Conservation (phyloP, 2,113 vertebrate species). For the Mixornis gularis region DNA sequence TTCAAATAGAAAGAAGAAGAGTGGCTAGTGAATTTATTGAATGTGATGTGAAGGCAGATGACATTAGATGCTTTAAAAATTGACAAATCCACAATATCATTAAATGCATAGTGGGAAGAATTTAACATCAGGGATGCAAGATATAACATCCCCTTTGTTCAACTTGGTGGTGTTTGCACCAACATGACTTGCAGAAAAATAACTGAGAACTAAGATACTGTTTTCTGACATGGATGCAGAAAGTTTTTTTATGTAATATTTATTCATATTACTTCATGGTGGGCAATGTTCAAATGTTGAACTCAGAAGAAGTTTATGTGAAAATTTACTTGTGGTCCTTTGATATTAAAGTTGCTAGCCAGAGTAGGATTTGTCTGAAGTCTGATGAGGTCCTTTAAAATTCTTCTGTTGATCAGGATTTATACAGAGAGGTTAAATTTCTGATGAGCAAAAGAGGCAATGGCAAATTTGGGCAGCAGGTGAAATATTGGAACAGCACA, state of each 20-base stretch:
- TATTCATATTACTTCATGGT: not conserved
- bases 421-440: not conserved
- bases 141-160: not conserved
- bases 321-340: not conserved
- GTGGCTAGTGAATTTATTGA: not conserved
- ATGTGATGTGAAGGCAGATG: rapidly evolving
- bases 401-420: not conserved
- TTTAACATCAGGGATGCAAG: not conserved
- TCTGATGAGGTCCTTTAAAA: not conserved
- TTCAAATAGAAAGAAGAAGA: not conserved
- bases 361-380: not conserved
- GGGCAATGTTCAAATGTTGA: not conserved
- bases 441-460: not conserved
- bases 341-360: not conserved
- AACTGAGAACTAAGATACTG: not conserved
- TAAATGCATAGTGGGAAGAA: not conserved
- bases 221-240: not conserved
- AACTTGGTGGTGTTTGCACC: not conserved
- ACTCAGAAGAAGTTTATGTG: not conserved
- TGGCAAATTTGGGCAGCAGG: not conserved
- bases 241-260: not conserved
- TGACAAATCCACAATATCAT: not conserved
- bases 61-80: not conserved
- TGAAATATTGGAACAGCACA: not conserved
- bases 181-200: not conserved